Base-by-base conservation (phyloP, 2,113 vertebrate species). In the Misgurnus mizolepis region DNA sequence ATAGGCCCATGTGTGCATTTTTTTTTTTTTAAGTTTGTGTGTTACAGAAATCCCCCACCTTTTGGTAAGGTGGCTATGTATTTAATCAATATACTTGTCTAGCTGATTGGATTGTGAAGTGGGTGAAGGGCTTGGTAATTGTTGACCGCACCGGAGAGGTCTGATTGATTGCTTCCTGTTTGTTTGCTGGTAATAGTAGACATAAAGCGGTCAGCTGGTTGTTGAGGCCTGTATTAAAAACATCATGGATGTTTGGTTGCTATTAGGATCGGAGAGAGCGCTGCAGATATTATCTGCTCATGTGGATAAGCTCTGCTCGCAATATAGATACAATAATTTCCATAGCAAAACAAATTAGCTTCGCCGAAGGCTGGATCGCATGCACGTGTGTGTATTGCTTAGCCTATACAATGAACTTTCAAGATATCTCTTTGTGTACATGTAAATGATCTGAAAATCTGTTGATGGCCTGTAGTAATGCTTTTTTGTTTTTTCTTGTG, bases 131-230 rank as follows among this genome's bases (percentile, higher is more conserved):
- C 88, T 81, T 58, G 80, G 83, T 92, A 88, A 91, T 90, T 92
- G 88, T 93, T 90, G 89, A 91, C 89, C 88, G 85, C 87, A 86
- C 76, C 82, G 86, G 87, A 87, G 71, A 43, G 86, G 73, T 73
- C 61, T 90, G 90, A 92, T 92, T 90, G 90, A 90, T 92, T 88
- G 86, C 88, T 90, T 92, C 90, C 88, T 91, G 87, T 83, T 86
- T 61, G 49, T 73, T 80, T 87, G 79, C 47, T 61, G 67, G 83
- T 84, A 78, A 75, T 81, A 84, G 83, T 85, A 86, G 11, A 53
- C 56, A 64, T 77, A 66, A 69, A 78, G 49, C 12, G 43, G 69
- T 78, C 78, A 80, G 83, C 64, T 74, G 22, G 27, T 64, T 78
- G 62, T 78, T 43, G 27, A 7, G 40, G 72, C 45, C 14, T 3